These are phyloP conservation scores for Macrophya annulata DNA, from an alignment of 2,888 invertebrate genomes.

Conservation along the genomic window DNA sequence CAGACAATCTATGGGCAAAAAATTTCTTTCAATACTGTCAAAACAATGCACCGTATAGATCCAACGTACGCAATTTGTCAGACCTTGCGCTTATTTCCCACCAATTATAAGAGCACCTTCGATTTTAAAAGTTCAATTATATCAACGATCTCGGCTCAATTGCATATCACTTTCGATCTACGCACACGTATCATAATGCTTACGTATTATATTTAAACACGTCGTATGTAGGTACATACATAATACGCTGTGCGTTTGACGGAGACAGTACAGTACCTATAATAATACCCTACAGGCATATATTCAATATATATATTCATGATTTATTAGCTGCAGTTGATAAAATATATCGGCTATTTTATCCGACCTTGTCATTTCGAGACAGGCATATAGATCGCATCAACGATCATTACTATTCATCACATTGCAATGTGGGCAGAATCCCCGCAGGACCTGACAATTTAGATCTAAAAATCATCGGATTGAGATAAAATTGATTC, in stretches of 20 bases:
- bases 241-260: slow-evolving; percentile 4
- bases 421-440: neutral
- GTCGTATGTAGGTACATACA: neutral
- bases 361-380: neutral
- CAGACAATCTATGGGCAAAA: neutral
- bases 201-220: neutral
- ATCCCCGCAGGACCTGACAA: neutral
- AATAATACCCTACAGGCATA: neutral
- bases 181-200: neutral
- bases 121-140: slow-evolving; percentile 41
- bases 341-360: neutral
- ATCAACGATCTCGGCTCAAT: slow-evolving; percentile 4
- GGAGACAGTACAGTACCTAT: neutral
- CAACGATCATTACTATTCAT: neutral
- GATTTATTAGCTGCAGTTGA: neutral
- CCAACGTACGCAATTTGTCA: neutral
- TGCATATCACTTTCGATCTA: slow-evolving; percentile 40
- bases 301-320: neutral
- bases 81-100: slow-evolving; percentile 39
- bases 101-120: slow-evolving; percentile 32
- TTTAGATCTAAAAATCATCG: neutral
- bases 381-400: neutral
- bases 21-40: slow-evolving; percentile 4
- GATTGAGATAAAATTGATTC: neutral
- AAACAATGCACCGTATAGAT: neutral